Conservation (phyloP, 2,888 invertebrate genomes). For the Drosophila monieri region DNA sequence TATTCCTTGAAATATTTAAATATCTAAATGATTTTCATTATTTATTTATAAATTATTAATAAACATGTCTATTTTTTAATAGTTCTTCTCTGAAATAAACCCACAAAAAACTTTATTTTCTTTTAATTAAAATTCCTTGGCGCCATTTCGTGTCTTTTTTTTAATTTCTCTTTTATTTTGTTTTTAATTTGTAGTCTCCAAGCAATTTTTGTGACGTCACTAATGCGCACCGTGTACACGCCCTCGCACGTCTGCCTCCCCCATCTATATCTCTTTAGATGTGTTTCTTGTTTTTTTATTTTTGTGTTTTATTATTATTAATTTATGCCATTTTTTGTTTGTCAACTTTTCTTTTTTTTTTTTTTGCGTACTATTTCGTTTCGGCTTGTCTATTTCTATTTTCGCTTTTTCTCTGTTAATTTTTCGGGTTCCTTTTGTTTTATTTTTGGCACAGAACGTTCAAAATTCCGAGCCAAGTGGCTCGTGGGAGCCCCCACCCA, state of each 20-base stretch:
- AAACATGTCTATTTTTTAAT: too few species aligned
- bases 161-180: background rate
- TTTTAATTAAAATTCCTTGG: conserved; percentile 25
- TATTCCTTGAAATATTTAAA: too few species aligned
- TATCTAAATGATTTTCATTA: too few species aligned
- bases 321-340: conserved; percentile 76
- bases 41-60: too few species aligned
- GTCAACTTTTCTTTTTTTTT: conserved; percentile 53
- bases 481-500: conserved; percentile 45
- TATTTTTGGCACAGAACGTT: conserved; percentile 65
- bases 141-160: conserved; percentile 2
- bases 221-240: conserved; percentile 17
- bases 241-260: conserved; percentile 15
- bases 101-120: background rate
- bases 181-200: background rate
- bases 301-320: conserved; percentile 60
- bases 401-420: conserved; percentile 16
- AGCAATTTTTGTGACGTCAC: conserved; percentile 54
- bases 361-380: conserved; percentile 5
- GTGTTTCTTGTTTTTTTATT: conserved; percentile 21
- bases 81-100: too few species aligned
- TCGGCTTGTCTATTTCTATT: conserved; percentile 25
- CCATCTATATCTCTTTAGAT: conserved; percentile 32
- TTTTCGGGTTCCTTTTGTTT: conserved; percentile 51
- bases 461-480: conserved; percentile 58